A percentile compares a stretch with the other conserved stretches of the same genome.
These are phyloP conservation scores for Parnassius apollo DNA, from an alignment of 2,888 invertebrate species.

Conservation along the genomic window DNA sequence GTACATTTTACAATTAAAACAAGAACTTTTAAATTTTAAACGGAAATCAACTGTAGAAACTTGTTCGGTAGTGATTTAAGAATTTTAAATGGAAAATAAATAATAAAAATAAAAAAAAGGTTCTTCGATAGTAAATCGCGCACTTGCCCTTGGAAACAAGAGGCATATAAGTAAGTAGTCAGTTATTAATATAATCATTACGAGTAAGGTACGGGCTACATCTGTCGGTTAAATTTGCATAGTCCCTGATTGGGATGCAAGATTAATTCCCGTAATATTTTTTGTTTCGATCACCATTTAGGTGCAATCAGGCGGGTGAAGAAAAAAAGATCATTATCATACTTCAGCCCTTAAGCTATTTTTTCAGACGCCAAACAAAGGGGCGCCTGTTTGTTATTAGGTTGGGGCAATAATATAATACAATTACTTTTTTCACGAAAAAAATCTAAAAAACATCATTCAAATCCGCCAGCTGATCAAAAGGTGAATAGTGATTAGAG, in stretches of 20 bases:
- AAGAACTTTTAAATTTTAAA: no score
- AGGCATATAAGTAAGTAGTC: not conserved
- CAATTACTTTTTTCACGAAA: constrained; percentile 67
- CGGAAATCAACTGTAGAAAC: no score
- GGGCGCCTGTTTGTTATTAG: constrained; percentile 78
- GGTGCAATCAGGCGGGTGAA: constrained; percentile 71
- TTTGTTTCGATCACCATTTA: constrained; percentile 77
- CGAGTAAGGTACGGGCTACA: constrained; percentile 65
- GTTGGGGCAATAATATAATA: constrained; percentile 80
- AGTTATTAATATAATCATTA: constrained; percentile 34
- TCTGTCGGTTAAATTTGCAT: constrained; percentile 75
- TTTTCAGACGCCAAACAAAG: constrained; percentile 77
- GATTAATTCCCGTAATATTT: constrained; percentile 78
- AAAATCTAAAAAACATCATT: constrained; percentile 73
- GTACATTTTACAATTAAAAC: no score
- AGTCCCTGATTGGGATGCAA: constrained; percentile 71
- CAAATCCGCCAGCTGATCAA: constrained; percentile 77
- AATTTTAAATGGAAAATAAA: no score
- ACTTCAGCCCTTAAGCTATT: constrained; percentile 79
- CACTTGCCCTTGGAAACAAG: not conserved
- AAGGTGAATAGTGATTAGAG: constrained; percentile 63
- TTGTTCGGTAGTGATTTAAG: no score
- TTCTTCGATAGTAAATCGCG: no score
- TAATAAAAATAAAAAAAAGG: no score
- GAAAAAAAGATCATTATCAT: constrained; percentile 77